Conservation (phyloP, 2,797 vertebrate genomes). For the Acanthurus tractus region DNA sequence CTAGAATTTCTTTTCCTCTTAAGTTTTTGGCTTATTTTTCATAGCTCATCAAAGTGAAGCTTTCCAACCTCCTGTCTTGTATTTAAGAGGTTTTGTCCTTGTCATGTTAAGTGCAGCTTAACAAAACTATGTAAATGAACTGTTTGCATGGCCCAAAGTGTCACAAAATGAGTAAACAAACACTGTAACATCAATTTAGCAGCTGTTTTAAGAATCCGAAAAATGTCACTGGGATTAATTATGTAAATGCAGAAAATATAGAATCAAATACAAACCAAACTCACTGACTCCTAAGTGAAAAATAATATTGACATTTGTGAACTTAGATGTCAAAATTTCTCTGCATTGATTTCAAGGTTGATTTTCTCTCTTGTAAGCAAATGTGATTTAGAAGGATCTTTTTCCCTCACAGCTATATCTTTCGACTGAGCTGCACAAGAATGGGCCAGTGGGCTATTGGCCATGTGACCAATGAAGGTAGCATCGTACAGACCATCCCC, state of each 20-base stretch:
- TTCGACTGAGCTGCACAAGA: constrained; percentile 91
- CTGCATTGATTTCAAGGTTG: neutral
- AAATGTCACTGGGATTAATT: neutral
- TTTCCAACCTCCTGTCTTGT: neutral
- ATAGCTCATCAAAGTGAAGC: neutral
- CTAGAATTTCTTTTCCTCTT: neutral
- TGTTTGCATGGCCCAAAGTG: neutral
- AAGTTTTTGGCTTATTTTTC: neutral
- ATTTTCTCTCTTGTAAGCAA: neutral
- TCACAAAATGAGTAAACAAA: neutral
- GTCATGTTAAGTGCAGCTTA: neutral
- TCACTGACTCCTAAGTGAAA: too few species aligned
- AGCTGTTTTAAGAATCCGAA: neutral
- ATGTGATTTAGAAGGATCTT: neutral
- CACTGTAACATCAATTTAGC: neutral
- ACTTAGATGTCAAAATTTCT: neutral
- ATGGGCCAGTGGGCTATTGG: constrained; percentile 94
- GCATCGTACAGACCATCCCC: constrained; percentile 90
- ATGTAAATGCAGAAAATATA: constrained; percentile 1
- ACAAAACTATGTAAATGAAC: neutral
- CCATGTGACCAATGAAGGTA: constrained; percentile 85
- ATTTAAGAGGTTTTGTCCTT: neutral
- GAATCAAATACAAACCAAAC: neutral
- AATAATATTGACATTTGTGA: neutral
- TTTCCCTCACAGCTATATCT: constrained; percentile 87